Percentiles rank a stretch among this genome's conserved stretches.
These are phyloP conservation scores for Limnephilus auricula DNA, from an alignment of 2,888 invertebrate genomes.

Conservation along the genomic window DNA sequence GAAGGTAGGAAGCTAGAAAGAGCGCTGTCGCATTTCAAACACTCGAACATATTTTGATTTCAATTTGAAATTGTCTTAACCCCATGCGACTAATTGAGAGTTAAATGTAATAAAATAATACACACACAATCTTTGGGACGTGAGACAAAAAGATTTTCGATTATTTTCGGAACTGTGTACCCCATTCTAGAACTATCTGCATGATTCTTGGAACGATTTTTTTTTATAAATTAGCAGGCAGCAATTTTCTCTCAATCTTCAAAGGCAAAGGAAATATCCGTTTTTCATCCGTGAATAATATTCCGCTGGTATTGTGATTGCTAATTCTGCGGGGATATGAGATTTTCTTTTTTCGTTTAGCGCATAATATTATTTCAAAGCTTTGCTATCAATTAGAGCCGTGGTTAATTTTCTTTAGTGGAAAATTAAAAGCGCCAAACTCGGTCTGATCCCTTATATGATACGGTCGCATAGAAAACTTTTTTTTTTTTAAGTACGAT, in stretches of 20 bases:
- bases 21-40: too few relatives aligned
- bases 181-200: not conserved
- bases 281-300: constrained; percentile 1
- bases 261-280: constrained; percentile 2
- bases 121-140: too few relatives aligned
- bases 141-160: not conserved
- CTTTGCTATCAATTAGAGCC: not conserved
- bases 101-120: too few relatives aligned
- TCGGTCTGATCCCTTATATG: too few relatives aligned
- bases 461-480: too few relatives aligned
- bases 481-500: too few relatives aligned
- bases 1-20: too few relatives aligned
- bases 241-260: not conserved
- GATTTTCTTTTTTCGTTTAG: not conserved
- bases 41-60: too few relatives aligned
- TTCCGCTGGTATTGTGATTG: not conserved
- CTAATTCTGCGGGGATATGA: not conserved
- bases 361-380: not conserved
- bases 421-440: not conserved
- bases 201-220: not conserved
- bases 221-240: not conserved
- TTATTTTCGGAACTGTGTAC: not conserved
- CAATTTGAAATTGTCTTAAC: too few relatives aligned
- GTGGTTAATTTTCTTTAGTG: not conserved
- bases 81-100: too few relatives aligned